Evolutionary conservation across 2,797 vertebrate species (phyloP), one percentile per base, ranked within the genome.

Genomic region (Scarus forsteni): DNA sequence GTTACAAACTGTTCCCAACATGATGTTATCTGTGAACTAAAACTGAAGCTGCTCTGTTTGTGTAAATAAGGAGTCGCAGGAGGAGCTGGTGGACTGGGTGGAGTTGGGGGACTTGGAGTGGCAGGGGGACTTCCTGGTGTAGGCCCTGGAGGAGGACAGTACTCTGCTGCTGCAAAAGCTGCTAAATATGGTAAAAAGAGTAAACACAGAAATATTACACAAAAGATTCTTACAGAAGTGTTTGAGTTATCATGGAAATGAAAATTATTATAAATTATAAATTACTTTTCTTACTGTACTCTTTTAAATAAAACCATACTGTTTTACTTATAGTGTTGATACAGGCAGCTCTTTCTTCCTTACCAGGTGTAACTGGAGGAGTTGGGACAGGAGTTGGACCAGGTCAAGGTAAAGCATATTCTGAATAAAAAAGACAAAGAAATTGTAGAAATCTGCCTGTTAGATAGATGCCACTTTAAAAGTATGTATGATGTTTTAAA

Each of bases 161-260:
- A 83, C 55, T 73, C 69, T 73, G 80, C 85, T 66, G 81, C 76
- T 13, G 81, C 81, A 61, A 84, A 86, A 83, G 78, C 81, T 77
- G 79, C 79, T 57, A 88, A 85, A 88, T 85, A 85, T 10, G 83
- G 80, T 84, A 58, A 58, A 55, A 61, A 49, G 18, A 19, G 27
- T 27, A 27, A 27, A 27, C 15, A 69, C 1, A 19, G 3, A 57
- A 11, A 50, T 50, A 48, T 27, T 0, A 8, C 46, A 19, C 10
- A 19, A 3, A n/a, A 19, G n/a, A 18, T 5, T 14, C 13, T 6
- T n/a, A 48, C 46, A 18, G 10, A 2, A 48, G 46, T 10, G 4
- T 5, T 4, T 48, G 15, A 49, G 16, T 49, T 49, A 18, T 49
- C 10, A 11, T 16, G 15, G 7, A 1, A 10, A 49, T 5, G 1